Evolutionary conservation across 2,888 invertebrate genomes (phyloP).

Genomic region (Drosophila anceps): DNA sequence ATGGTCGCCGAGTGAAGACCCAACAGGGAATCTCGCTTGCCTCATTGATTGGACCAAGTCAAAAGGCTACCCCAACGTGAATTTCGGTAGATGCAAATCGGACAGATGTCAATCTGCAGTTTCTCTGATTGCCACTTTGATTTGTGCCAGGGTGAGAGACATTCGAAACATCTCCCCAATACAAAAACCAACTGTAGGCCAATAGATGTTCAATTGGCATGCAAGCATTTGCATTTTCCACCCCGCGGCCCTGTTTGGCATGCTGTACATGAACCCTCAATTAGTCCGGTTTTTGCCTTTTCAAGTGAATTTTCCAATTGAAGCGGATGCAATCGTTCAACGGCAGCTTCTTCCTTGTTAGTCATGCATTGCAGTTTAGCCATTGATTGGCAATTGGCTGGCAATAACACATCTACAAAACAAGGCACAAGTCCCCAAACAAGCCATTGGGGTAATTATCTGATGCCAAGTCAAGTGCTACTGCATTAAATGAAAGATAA

Average conservation of each 20-base stretch:
- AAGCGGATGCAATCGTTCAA: conserved; percentile 45
- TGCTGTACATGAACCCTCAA: conserved; percentile 42
- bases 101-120: conserved; percentile 77
- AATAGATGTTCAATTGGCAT: conserved; percentile 25
- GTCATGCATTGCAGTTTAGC: conserved; percentile 26
- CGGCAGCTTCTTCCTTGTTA: conserved; percentile 11
- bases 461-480: conserved; percentile 10
- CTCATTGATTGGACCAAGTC: conserved; percentile 54
- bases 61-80: conserved; percentile 45
- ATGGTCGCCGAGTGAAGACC: conserved; percentile 69
- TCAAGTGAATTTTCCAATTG: conserved; percentile 51
- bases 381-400: conserved; percentile 48
- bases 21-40: conserved; percentile 57
- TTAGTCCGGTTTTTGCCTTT: conserved; percentile 46
- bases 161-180: conserved; percentile 2
- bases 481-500: not conserved
- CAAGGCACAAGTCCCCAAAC: conserved; percentile 20
- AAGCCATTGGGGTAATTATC: conserved; percentile 16
- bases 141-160: conserved; percentile 36
- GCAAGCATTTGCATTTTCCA: conserved; percentile 43
- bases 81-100: conserved; percentile 65
- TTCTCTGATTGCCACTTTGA: conserved; percentile 68
- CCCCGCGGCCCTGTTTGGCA: conserved; percentile 6
- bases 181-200: conserved; percentile 9
- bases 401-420: conserved; percentile 42